These are phyloP conservation scores for Holcopasites calliopsidis DNA, from an alignment of 1,140 invertebrate genomes.

Conservation along the genomic window DNA sequence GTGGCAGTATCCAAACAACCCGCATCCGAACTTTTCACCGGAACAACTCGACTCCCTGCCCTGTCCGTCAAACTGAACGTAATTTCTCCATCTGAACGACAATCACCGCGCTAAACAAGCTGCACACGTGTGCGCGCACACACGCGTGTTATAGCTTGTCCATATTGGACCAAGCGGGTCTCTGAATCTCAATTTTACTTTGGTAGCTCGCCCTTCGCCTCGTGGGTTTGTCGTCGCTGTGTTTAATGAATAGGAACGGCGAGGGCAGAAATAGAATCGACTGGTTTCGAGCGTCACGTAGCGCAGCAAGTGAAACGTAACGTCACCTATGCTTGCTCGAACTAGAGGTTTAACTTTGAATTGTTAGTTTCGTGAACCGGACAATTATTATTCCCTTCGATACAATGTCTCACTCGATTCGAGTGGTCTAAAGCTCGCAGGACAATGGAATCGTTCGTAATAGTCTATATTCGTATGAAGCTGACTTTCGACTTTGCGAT, in stretches of 20 bases:
- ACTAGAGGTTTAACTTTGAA: not conserved
- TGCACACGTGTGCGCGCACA: no score
- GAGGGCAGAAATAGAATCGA: constrained; percentile 23
- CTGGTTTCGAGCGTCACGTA: not conserved
- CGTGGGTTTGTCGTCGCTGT: not conserved
- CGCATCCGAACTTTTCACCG: no score
- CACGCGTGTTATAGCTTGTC: no score
- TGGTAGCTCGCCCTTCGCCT: not conserved
- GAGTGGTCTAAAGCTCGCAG: not conserved
- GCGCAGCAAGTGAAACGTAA: not conserved
- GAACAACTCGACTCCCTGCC: no score
- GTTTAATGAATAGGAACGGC: constrained; percentile 18
- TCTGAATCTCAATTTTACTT: constrained; percentile 11
- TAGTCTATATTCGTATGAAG: no score
- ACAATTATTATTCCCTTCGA: not conserved
- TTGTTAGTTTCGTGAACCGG: not conserved
- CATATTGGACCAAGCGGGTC: not conserved
- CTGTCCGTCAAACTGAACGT: no score
- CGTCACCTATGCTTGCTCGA: not conserved
- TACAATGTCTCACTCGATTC: not conserved
- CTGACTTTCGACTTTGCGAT: no score
- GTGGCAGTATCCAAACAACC: no score
- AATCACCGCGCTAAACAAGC: no score
- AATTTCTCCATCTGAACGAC: no score
- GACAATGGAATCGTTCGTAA: not conserved